These are phyloP conservation scores for Brenthis ino DNA, from an alignment of 2,888 invertebrate genomes.

Conservation along the genomic window DNA sequence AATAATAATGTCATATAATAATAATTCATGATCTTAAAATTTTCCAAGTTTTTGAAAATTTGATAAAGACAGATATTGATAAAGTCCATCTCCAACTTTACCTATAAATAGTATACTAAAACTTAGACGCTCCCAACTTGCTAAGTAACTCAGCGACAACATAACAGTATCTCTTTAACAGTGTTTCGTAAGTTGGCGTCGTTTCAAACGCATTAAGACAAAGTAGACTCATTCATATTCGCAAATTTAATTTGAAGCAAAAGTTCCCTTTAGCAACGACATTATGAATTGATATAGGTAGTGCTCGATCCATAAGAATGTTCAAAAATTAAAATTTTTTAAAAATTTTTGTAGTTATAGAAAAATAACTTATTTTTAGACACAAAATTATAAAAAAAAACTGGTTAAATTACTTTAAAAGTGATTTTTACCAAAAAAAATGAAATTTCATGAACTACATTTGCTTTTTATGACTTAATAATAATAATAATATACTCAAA, in stretches of 20 bases:
- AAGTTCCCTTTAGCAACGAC: constrained; percentile 21
- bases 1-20: too few relatives aligned
- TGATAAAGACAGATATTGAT: not conserved
- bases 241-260: constrained; percentile 28
- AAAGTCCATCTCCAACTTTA: not conserved
- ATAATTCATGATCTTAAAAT: too few relatives aligned
- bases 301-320: not conserved
- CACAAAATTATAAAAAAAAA: too few relatives aligned
- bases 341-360: too few relatives aligned
- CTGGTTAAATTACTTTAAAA: too few relatives aligned
- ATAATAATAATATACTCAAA: too few relatives aligned
- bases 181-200: constrained; percentile 33
- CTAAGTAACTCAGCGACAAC: constrained; percentile 8
- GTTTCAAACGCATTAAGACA: constrained; percentile 35
- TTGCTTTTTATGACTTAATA: too few relatives aligned
- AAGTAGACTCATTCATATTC: constrained; percentile 31
- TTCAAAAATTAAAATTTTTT: not conserved
- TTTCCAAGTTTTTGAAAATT: not conserved
- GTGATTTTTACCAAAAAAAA: too few relatives aligned
- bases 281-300: constrained; percentile 8
- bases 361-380: too few relatives aligned
- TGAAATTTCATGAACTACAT: too few relatives aligned
- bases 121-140: not conserved
- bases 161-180: constrained; percentile 33
- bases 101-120: not conserved